Evolutionary conservation across 2,888 invertebrate genomes (phyloP).

Genomic region (Pyrrhosoma nymphula): DNA sequence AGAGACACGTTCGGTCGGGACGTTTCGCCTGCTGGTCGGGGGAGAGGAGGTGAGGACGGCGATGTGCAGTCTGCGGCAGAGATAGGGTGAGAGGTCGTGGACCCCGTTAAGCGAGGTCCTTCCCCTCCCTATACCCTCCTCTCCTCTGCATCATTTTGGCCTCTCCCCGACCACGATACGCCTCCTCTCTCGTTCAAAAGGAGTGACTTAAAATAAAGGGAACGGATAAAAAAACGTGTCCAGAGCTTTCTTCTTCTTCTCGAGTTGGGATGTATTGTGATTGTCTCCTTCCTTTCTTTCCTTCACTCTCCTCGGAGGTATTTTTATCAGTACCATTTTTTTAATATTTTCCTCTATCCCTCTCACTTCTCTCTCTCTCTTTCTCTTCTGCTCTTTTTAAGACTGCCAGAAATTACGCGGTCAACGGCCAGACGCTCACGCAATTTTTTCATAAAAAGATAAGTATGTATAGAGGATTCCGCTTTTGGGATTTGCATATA

Average conservation of each 20-base stretch:
- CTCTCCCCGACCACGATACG: not conserved
- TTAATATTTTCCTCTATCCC: not conserved
- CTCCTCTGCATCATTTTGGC: not conserved
- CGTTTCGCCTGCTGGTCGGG: not conserved
- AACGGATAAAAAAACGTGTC: not conserved
- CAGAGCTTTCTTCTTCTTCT: constrained; percentile 3
- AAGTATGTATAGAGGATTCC: too few relatives aligned
- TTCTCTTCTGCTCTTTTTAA: not conserved
- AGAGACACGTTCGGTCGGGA: not conserved
- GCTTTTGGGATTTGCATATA: not conserved
- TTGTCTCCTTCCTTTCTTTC: constrained; percentile 30
- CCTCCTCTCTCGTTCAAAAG: not conserved
- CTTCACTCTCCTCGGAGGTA: not conserved
- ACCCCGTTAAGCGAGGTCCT: constrained; percentile 1
- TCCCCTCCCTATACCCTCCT: not conserved
- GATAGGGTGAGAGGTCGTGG: constrained; percentile 40
- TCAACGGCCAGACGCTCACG: constrained; percentile 25
- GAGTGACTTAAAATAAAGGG: not conserved
- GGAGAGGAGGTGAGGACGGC: not conserved
- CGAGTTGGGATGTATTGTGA: constrained; percentile 33
- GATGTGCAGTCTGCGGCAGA: constrained; percentile 6
- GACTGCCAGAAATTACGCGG: not conserved
- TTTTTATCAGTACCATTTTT: not conserved
- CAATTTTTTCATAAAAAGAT: not conserved
- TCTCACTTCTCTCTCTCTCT: not conserved